Evolutionary conservation across 1,140 invertebrate species (phyloP).

Genomic region (Scaptomyza graminum): DNA sequence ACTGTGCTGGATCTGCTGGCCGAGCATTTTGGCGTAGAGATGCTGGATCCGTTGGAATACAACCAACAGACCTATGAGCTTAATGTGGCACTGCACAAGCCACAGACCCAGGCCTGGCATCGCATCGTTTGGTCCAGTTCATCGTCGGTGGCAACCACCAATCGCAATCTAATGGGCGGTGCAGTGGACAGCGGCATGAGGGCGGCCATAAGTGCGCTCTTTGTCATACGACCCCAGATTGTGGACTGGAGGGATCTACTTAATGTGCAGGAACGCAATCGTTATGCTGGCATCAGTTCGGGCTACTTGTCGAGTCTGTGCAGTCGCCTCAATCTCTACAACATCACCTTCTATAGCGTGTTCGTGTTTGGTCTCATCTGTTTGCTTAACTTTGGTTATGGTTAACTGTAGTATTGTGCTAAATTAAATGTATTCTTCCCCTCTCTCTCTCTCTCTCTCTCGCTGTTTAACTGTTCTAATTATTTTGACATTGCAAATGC

Average conservation of each 20-base stretch:
- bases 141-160: conserved; percentile 53
- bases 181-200: conserved; percentile 78
- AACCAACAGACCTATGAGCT: conserved; percentile 45
- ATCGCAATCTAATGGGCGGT: conserved; percentile 73
- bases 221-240: conserved; percentile 69
- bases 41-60: conserved; percentile 49
- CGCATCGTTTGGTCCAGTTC: conserved; percentile 78
- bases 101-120: conserved; percentile 62
- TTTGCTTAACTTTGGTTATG: conserved; percentile 51
- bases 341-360: conserved; percentile 61
- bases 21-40: conserved; percentile 57
- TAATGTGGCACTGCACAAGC: conserved; percentile 24
- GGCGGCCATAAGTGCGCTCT: conserved; percentile 69
- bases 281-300: neutral
- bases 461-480: conserved; percentile 10
- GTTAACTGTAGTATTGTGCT: neutral
- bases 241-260: conserved; percentile 70
- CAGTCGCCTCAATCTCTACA: conserved; percentile 71
- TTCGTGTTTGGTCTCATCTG: conserved; percentile 59
- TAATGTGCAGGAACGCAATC: conserved; percentile 39
- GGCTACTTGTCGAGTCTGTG: conserved; percentile 28
- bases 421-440: neutral
- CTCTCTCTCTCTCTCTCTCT: neutral
- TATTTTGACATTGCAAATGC: conserved; percentile 33
- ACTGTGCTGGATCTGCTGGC: conserved; percentile 50